Conservation (phyloP, 2,797 vertebrate genomes). For the Girardinus metallicus region DNA sequence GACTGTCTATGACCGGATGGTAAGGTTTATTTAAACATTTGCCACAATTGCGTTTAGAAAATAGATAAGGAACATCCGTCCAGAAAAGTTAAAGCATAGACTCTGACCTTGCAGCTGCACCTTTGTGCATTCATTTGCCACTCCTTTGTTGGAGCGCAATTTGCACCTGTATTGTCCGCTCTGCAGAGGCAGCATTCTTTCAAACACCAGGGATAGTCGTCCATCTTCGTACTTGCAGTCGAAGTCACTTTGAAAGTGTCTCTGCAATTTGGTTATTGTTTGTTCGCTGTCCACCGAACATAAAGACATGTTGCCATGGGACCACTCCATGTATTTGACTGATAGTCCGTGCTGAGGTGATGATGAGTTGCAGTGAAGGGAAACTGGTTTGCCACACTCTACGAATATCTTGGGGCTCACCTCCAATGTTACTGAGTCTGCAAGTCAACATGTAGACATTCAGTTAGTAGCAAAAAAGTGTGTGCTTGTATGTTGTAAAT, state of each 20-base stretch:
- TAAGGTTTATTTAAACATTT: neutral
- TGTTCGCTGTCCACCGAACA: constrained; percentile 45
- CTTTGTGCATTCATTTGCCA: fast-evolving
- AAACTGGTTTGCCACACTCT: constrained; percentile 46
- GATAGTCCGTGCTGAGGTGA: constrained; percentile 4
- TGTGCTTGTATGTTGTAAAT: neutral
- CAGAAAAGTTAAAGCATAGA: neutral
- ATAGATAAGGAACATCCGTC: neutral
- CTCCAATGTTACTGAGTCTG: constrained; percentile 47
- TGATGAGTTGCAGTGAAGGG: constrained; percentile 50
- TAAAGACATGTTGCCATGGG: neutral
- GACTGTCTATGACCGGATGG: neutral
- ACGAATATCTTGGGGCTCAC: constrained; percentile 29
- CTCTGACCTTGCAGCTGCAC: constrained; percentile 70
- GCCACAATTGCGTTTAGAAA: neutral
- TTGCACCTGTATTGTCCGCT: constrained; percentile 60
- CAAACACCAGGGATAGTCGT: constrained; percentile 52
- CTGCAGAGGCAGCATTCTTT: constrained; percentile 35
- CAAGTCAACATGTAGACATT: constrained; percentile 5
- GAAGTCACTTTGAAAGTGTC: neutral
- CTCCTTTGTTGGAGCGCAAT: constrained; percentile 62
- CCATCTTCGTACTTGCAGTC: constrained; percentile 49
- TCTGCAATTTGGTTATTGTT: fast-evolving
- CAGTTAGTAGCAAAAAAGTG: too few species aligned
- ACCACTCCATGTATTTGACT: constrained; percentile 63